These are phyloP conservation scores for Isaurus tuberculatus DNA, from an alignment of 92 coral and sea anemone genomes.

Conservation along the genomic window DNA sequence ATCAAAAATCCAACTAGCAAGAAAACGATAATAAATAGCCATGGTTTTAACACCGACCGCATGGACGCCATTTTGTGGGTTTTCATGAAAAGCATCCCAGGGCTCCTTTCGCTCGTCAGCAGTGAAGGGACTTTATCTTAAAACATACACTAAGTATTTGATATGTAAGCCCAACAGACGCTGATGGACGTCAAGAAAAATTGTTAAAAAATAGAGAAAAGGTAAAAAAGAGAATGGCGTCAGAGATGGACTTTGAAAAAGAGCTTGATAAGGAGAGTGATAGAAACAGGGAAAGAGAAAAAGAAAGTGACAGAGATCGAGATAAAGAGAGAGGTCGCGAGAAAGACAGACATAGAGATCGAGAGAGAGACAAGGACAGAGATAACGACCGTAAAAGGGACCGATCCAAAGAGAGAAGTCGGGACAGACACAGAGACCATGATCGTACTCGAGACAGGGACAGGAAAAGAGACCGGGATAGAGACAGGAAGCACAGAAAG, in stretches of 20 bases:
- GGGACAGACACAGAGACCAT: constrained; percentile 67
- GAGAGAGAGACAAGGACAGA: constrained; percentile 71
- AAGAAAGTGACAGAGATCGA: constrained; percentile 63
- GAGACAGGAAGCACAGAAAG: constrained; percentile 84
- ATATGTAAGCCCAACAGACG: constrained; percentile 41
- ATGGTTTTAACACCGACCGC: constrained; percentile 69
- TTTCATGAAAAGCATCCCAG: constrained; percentile 53
- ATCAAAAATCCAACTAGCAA: constrained; percentile 76
- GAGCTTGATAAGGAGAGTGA: constrained; percentile 63
- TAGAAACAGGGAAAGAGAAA: constrained; percentile 54
- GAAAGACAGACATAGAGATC: constrained; percentile 66
- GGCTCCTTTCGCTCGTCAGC: constrained; percentile 34
- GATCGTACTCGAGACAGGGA: constrained; percentile 79
- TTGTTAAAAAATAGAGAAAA: background rate
- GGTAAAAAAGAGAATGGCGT: constrained; percentile 27
- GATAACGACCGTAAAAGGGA: constrained; percentile 57
- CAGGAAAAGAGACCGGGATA: constrained; percentile 37
- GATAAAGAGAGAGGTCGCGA: constrained; percentile 80
- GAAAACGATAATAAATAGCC: constrained; percentile 76
- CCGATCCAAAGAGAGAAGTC: constrained; percentile 48
- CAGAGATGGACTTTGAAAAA: constrained; percentile 30
- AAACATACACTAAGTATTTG: constrained; percentile 20
- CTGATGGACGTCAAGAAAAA: constrained; percentile 26
- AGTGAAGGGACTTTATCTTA: constrained; percentile 13
- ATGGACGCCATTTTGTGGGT: constrained; percentile 73